Evolutionary conservation across 1,140 invertebrate genomes (phyloP).

Genomic region (Zaprionus camerounensis): DNA sequence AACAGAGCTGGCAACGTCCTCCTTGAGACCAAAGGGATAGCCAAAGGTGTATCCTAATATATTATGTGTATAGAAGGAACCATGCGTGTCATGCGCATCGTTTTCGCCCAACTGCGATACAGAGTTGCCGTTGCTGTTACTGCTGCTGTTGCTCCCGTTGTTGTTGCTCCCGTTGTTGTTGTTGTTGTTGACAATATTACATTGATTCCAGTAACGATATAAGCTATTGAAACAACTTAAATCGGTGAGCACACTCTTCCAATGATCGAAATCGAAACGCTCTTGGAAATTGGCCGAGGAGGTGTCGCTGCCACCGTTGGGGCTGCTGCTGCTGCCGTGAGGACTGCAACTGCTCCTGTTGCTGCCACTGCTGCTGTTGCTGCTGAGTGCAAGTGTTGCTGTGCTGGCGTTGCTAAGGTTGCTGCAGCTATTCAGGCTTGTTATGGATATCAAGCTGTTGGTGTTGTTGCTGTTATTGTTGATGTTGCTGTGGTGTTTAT

Average conservation of each 20-base stretch:
- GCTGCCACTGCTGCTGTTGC: constrained; percentile 22
- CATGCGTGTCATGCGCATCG: constrained; percentile 44
- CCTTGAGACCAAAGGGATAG: constrained; percentile 69
- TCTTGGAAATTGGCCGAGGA: constrained; percentile 80
- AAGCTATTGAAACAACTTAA: constrained; percentile 77
- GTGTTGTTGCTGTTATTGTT: constrained; percentile 51
- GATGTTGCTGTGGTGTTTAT: constrained; percentile 30
- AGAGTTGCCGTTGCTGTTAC: constrained; percentile 33
- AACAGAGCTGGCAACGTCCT: constrained; percentile 49
- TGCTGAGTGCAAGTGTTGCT: constrained; percentile 51
- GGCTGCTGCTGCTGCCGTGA: constrained; percentile 26
- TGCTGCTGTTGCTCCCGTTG: constrained; percentile 13
- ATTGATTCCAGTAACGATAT: constrained; percentile 79
- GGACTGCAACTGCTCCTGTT: constrained; percentile 26
- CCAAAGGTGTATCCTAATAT: constrained; percentile 83
- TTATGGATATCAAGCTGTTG: constrained; percentile 69
- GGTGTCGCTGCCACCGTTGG: constrained; percentile 65
- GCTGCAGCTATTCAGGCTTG: constrained; percentile 68
- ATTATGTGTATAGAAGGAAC: constrained; percentile 79
- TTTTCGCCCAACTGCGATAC: constrained; percentile 28
- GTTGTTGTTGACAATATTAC: constrained; percentile 34
- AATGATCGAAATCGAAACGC: constrained; percentile 76
- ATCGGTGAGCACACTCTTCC: constrained; percentile 75
- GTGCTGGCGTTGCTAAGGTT: constrained; percentile 61
- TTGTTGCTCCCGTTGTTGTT: neutral